Conservation (phyloP, 2,113 vertebrate genomes). For the Pelecanoides urinatrix region DNA sequence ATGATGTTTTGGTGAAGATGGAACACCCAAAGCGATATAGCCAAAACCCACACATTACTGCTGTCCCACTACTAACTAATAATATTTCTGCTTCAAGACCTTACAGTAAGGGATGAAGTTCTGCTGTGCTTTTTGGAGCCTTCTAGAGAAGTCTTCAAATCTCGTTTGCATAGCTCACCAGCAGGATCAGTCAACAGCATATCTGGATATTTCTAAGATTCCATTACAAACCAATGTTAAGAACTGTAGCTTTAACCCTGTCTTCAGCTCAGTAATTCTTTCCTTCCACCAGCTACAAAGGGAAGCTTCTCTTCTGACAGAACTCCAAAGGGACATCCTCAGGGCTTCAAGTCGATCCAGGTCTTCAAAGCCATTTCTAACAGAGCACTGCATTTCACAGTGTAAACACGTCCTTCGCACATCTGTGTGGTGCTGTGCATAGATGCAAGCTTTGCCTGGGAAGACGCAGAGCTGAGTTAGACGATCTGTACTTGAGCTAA, state of each 20-base stretch:
- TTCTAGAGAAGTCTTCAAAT: neutral
- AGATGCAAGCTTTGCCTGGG: neutral
- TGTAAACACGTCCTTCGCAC: neutral
- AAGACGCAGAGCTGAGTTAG: neutral
- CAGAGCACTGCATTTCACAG: neutral
- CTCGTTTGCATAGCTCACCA: neutral
- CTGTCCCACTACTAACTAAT: neutral
- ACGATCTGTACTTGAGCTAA: neutral
- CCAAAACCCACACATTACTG: neutral
- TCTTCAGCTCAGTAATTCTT: neutral
- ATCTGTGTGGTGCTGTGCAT: fast-evolving
- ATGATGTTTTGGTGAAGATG: neutral
- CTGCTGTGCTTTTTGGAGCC: neutral
- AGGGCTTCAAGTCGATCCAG: neutral
- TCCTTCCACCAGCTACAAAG: neutral
- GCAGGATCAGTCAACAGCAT: neutral
- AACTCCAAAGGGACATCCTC: neutral
- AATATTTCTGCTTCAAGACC: neutral
- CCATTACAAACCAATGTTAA: neutral
- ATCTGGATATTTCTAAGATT: neutral
- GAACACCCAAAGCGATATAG: neutral
- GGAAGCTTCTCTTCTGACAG: neutral
- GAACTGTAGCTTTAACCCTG: neutral
- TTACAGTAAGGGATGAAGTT: neutral
- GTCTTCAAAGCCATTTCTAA: neutral